Base-by-base conservation (phyloP, 1,140 invertebrate genomes). In the Melanaphis sacchari region DNA sequence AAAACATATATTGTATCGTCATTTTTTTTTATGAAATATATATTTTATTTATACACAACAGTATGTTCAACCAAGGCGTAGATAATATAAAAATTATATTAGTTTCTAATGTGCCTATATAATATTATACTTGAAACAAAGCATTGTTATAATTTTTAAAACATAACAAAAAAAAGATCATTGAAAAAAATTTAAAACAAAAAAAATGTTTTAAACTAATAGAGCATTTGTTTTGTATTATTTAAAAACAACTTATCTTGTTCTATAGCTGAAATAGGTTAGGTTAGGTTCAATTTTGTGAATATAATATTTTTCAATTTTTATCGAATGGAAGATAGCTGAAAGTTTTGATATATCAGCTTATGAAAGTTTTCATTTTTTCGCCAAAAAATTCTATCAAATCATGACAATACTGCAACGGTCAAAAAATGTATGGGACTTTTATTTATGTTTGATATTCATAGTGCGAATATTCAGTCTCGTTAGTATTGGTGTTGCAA, bases 401-500 rank as follows among this genome's bases (percentile, higher is more conserved):
- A n/a, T 76, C 59, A 76, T 76, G 21, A 18, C 21, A n/a, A 46
- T 31, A 31, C 46, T 11, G 22, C 1, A 40, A 26, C 40, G 22
- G 40, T 85, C 43, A 85, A 26, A 26, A 85, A 85, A 43, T 31
- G 41, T 85, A 15, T n/a, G 38, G 0, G 84, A 41, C 59, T 76
- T 76, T 76, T 66, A 54, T 66, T 36, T 5, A 31, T 49, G 43
- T 88, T 88, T 88, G 36, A 88, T 52, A 91, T 91, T 91, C 90
- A 81, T 21, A 11, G 1, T n/a, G 59, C 59, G 59, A 76, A 41
- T 52, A 76, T 41, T n/a, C 46, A 43, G 59, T n/a, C 59, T 81
- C 90, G 90, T 91, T 91, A 91, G 41, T 91, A 91, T 81, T 90
- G 46, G 43, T n/a, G 89, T 66, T 38, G 54, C 52, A 46, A 66